These are phyloP conservation scores for Dolichopus griseipennis DNA, from an alignment of 2,888 invertebrate species.

Conservation along the genomic window DNA sequence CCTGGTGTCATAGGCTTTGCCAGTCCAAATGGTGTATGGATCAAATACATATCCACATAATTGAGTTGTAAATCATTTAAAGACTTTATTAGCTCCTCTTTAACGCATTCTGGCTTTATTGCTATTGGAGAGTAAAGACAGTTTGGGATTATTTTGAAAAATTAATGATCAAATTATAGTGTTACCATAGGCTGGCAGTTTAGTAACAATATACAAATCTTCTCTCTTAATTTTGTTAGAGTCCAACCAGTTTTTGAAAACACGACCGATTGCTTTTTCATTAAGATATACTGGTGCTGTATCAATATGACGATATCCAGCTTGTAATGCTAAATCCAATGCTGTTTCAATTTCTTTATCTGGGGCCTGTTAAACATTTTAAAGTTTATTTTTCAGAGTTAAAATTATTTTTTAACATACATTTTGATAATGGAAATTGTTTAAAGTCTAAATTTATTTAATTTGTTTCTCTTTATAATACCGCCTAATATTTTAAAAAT, in stretches of 20 bases:
- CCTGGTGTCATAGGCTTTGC: slow-evolving; percentile 25
- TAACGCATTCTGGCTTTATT: slow-evolving; percentile 55
- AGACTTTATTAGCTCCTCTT: slow-evolving; percentile 58
- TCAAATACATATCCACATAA: slow-evolving; percentile 73
- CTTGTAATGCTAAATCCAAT: slow-evolving; percentile 58
- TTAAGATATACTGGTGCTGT: slow-evolving; percentile 70
- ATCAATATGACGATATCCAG: slow-evolving; percentile 77
- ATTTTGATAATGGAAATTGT: too few species aligned
- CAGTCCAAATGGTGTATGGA: slow-evolving; percentile 68
- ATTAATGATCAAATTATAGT: background rate
- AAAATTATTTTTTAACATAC: too few species aligned
- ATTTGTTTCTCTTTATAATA: too few species aligned
- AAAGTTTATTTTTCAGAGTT: too few species aligned
- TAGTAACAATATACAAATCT: slow-evolving; percentile 74
- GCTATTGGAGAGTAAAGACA: slow-evolving; percentile 35
- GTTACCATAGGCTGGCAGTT: slow-evolving; percentile 58
- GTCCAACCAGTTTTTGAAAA: slow-evolving; percentile 61
- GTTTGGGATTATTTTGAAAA: background rate
- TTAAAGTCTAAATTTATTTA: too few species aligned
- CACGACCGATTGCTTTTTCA: slow-evolving; percentile 64
- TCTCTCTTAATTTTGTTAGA: slow-evolving; percentile 60
- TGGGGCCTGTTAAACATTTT: slow-evolving; percentile 46
- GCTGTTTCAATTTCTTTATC: slow-evolving; percentile 59
- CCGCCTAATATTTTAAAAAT: too few species aligned
- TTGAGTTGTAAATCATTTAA: slow-evolving; percentile 60